Evolutionary conservation across 2,888 invertebrate genomes (phyloP), one percentile per base, ranked within the genome.

Genomic region (Athrips mouffetella): DNA sequence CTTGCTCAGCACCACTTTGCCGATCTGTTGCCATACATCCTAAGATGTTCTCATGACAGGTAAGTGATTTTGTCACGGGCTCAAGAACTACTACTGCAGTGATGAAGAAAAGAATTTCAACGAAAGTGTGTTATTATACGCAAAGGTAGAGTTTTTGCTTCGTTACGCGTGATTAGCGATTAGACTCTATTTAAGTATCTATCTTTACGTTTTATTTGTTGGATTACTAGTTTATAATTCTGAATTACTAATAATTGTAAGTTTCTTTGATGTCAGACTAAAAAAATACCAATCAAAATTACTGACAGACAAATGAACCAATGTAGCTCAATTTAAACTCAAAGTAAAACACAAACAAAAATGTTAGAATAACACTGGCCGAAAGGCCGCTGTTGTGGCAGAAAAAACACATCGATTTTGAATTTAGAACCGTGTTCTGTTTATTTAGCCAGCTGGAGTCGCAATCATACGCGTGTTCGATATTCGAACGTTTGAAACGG

Each of bases 371-470:
- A 37, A 30, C 29, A 42, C 18, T 42, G 42, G n/a, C 42, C 31
- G 18, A 21, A 45, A 45, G 7, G 30, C 11, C 8, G 30, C 11
- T 15, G 25, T 44, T 25, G 42, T 6, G 29, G 29, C 10, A 30
- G 31, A 45, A 31, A 42, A 29, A 30, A 31, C 13, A 11, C 23
- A 27, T 27, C 10, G 25, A 23, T 23, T 46, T 37, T 16, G 27
- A 46, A 46, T 21, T 33, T 45, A 23, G 37, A 40, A 33, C 40
- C 13, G 25, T 23, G 52, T 55, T 37, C 55, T 68, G 67, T 70
- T 76, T 79, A 68, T 78, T 76, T 78, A 71, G 66, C 55, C 76
- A 79, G 79, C 70, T 74, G 76, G 15, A 35, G 27, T 55, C 58
- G 51, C 54, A 58, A 72, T 69, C 67, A 65, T 63, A 54, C 21